Evolutionary conservation across 2,888 invertebrate genomes (phyloP), one percentile per base, ranked within the genome.

Genomic region (Biston betularia): DNA sequence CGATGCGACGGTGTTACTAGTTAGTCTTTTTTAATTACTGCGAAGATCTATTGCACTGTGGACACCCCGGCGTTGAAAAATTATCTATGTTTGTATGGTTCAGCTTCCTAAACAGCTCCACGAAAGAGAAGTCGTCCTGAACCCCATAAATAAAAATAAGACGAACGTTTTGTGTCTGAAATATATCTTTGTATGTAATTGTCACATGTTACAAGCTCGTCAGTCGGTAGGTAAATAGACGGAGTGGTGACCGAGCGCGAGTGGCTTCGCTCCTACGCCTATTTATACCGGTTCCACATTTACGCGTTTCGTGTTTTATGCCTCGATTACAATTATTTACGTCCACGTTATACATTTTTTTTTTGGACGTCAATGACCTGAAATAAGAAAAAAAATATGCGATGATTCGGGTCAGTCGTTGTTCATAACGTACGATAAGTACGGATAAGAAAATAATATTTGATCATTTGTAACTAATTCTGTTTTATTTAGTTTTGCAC

Each of bases 311-410:
- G 57, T 49, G 58, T 69, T 66, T 67, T 70, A 74, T 65, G 42
- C 65, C 64, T 52, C 65, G 60, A 64, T 74, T 66, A 69, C 70
- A 70, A 72, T 70, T 70, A 69, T 74, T 74, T 70, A 74, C 72
- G 68, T 70, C 64, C 49, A 56, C 42, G 45, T 65, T 65, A 65
- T 46, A 64, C 68, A 70, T 67, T 65, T 58, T 66, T 69, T 67
- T 67, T 69, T 67, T 67, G 24, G 14, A 60, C 69, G 74, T 74
- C 74, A 74, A 70, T 70, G 74, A 74, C 74, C 74, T 62, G 62
- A 8, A 15, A 42, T 49, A 10, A 10, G 24, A 38, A 38, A 24
- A 24, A 3, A 49, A 34, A 33, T 33, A 45, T n/a, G 8, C 8
- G 45, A 34, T 11, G n/a, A 45, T 8, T 42, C 0, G 42, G 12